phyloP scores from a whole-genome alignment of 2,113 vertebrate species.

The Albula goreensis region DNA sequence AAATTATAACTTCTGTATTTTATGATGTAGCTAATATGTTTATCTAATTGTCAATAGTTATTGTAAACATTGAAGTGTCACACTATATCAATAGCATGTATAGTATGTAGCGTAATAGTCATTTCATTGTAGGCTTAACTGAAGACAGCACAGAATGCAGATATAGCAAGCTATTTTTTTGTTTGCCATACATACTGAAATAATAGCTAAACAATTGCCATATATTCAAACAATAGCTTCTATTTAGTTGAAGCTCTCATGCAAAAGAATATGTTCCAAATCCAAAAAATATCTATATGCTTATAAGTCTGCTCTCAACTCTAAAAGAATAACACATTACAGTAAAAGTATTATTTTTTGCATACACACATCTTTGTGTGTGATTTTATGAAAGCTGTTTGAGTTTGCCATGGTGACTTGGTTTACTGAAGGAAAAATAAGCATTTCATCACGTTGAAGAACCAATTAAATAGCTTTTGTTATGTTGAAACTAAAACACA shows the following conservation, averaged over 20 bases:
- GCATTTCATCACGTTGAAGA: neutral
- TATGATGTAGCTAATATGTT: no score
- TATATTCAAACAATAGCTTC: no score
- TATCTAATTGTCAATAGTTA: no score
- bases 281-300: neutral
- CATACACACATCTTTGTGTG: neutral
- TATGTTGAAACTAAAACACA: neutral
- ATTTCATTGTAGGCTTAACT: neutral
- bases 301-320: neutral
- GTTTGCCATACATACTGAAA: no score
- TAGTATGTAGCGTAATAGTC: no score
- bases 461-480: conserved; percentile 20
- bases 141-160: neutral
- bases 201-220: no score
- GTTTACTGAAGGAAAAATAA: neutral
- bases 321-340: neutral
- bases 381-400: neutral
- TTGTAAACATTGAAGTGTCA: no score
- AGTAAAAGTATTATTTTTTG: neutral
- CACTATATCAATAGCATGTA: no score
- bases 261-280: neutral
- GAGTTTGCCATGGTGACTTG: neutral
- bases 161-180: no score
- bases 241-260: no score
- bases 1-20: no score